Evolutionary conservation across 1,140 invertebrate genomes (phyloP).

Genomic region (Cotesia typhae): DNA sequence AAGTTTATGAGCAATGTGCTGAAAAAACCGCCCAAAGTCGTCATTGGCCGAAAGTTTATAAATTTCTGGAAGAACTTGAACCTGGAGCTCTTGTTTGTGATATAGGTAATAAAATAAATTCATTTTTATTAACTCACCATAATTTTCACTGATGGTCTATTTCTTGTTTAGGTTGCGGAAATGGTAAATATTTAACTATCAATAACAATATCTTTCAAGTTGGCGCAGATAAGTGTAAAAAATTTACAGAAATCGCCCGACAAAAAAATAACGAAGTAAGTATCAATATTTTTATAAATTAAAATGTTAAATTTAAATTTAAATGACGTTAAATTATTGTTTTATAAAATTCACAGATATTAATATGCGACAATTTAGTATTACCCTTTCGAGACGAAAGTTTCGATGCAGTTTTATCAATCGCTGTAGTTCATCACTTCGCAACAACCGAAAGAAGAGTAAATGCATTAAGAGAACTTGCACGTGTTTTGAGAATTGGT

Average conservation of each 20-base stretch:
- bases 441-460: conserved; percentile 90
- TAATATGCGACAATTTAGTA: conserved; percentile 87
- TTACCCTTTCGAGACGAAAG: conserved; percentile 91
- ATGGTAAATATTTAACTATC: conserved; percentile 89
- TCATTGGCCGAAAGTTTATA: conserved; percentile 83
- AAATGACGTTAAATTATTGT: conserved; percentile 10
- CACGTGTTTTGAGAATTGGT: conserved; percentile 87
- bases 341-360: conserved; percentile 69
- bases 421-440: conserved; percentile 95
- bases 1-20: conserved; percentile 89
- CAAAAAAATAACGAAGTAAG: conserved; percentile 83
- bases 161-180: conserved; percentile 81
- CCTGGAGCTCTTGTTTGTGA: conserved; percentile 92
- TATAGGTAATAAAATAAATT: conserved; percentile 73
- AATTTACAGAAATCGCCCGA: conserved; percentile 79
- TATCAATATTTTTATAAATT: conserved; percentile 26
- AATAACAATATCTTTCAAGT: conserved; percentile 87
- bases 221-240: conserved; percentile 86
- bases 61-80: conserved; percentile 87
- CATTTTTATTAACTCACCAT: not conserved
- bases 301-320: not conserved
- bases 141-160: not conserved
- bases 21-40: conserved; percentile 73
- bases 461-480: conserved; percentile 85
- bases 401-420: conserved; percentile 93